phyloP scores from a whole-genome alignment of 1,140 invertebrate species.

The Oncopeltus fasciatus region DNA sequence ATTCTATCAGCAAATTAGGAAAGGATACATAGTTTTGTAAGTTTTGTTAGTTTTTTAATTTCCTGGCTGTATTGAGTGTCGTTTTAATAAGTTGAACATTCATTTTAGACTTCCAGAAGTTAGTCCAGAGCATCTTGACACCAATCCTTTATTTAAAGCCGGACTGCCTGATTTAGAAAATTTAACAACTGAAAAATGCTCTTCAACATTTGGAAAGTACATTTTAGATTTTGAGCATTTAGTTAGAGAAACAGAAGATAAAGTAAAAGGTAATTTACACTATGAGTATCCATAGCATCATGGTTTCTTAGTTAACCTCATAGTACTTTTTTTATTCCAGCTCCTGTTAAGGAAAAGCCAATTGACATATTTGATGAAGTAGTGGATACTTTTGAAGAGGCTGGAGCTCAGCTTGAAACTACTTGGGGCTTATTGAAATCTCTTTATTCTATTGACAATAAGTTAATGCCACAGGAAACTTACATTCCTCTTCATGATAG shows the following conservation, averaged over 20 bases:
- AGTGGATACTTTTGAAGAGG: conserved; percentile 60
- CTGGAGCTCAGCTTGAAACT: conserved; percentile 53
- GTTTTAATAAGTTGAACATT: conserved; percentile 16
- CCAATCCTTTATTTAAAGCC: conserved; percentile 56
- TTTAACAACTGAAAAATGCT: conserved; percentile 66
- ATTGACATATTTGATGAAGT: conserved; percentile 54
- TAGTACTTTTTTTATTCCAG: neutral
- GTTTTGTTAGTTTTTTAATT: conserved; percentile 22
- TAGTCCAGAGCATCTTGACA: conserved; percentile 58
- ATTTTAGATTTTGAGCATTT: conserved; percentile 68
- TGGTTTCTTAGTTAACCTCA: neutral
- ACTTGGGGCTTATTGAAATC: conserved; percentile 78
- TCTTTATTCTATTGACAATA: conserved; percentile 62
- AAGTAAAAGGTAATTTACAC: conserved; percentile 30
- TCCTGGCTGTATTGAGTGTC: conserved; percentile 8
- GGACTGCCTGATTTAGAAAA: conserved; percentile 64
- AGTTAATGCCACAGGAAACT: conserved; percentile 58
- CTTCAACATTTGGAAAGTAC: conserved; percentile 65
- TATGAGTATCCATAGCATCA: neutral
- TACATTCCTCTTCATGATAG: conserved; percentile 60
- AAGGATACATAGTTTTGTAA: conserved; percentile 38
- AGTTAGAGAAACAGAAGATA: conserved; percentile 47
- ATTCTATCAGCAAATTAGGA: conserved; percentile 27
- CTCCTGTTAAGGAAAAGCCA: conserved; percentile 28
- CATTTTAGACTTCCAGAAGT: conserved; percentile 74